These are phyloP conservation scores for Elachura formosa DNA, from an alignment of 2,113 vertebrate genomes.

Conservation along the genomic window DNA sequence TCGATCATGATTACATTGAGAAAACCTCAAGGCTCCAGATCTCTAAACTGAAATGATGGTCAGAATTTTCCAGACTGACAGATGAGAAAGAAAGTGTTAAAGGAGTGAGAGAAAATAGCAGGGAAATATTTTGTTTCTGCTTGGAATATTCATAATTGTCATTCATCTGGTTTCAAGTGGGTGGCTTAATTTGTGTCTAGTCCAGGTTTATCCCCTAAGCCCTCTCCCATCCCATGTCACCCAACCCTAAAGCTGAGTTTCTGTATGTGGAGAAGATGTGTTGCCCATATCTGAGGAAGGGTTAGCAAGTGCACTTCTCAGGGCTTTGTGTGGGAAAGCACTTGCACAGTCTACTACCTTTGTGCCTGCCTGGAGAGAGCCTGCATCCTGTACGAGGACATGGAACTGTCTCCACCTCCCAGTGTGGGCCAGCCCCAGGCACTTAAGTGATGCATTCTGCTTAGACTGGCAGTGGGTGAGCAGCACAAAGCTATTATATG, in stretches of 20 bases:
- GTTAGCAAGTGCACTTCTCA: neutral
- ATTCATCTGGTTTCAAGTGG: neutral
- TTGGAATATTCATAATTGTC: neutral
- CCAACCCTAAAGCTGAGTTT: neutral
- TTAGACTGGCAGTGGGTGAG: neutral
- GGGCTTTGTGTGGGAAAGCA: neutral
- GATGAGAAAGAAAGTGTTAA: neutral
- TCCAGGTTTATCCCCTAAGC: neutral
- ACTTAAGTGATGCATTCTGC: neutral
- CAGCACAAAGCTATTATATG: neutral
- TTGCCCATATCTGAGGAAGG: neutral
- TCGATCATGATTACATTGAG: neutral
- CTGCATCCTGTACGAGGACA: neutral
- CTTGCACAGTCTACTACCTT: neutral
- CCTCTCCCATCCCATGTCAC: neutral
- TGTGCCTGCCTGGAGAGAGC: neutral
- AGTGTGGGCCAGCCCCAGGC: rapidly evolving
- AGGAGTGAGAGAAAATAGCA: neutral
- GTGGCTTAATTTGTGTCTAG: neutral
- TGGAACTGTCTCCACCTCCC: neutral
- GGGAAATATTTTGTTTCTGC: neutral
- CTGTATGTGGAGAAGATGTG: neutral
- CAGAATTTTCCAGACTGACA: neutral
- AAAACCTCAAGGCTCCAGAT: neutral
- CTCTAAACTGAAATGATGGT: neutral